Evolutionary conservation across 2,888 invertebrate genomes (phyloP).

Genomic region (Sminthurides aquaticus): DNA sequence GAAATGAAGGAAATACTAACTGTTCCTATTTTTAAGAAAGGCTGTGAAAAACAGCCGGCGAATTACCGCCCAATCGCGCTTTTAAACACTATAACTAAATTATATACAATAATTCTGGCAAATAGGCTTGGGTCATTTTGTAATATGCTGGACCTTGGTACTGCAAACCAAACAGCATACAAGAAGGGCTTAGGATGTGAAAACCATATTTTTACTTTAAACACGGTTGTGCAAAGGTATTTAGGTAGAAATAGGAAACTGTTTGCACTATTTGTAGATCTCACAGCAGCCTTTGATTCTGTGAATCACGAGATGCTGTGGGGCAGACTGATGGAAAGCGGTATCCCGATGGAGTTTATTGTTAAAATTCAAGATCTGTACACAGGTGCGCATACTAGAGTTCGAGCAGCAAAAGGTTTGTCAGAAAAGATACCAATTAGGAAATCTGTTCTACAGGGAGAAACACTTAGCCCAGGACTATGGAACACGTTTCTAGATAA

Average conservation of each 20-base stretch:
- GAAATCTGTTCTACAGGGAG: not conserved
- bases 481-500: not conserved
- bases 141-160: conserved; percentile 11
- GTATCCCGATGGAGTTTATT: conserved; percentile 5
- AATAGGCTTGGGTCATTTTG: conserved; percentile 9
- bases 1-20: conserved; percentile 18
- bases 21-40: conserved; percentile 26
- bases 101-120: conserved; percentile 22
- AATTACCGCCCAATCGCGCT: conserved; percentile 27
- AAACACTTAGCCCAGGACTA: not conserved
- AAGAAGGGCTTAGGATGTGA: conserved; percentile 3
- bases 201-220: conserved; percentile 9
- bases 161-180: conserved; percentile 16
- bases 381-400: not conserved
- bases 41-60: not conserved
- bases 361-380: not conserved
- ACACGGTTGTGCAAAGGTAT: not conserved
- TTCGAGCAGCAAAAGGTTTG: not conserved
- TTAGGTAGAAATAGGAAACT: conserved; percentile 9
- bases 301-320: conserved; percentile 2
- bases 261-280: conserved; percentile 9
- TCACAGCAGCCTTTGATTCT: conserved; percentile 14
- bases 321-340: not conserved
- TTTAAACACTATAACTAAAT: conserved; percentile 22
- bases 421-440: not conserved